A percentile compares a stretch with the other conserved stretches of the same genome.
phyloP scores from a whole-genome alignment of 2,888 invertebrate species.

The Chelonus formosanus region DNA sequence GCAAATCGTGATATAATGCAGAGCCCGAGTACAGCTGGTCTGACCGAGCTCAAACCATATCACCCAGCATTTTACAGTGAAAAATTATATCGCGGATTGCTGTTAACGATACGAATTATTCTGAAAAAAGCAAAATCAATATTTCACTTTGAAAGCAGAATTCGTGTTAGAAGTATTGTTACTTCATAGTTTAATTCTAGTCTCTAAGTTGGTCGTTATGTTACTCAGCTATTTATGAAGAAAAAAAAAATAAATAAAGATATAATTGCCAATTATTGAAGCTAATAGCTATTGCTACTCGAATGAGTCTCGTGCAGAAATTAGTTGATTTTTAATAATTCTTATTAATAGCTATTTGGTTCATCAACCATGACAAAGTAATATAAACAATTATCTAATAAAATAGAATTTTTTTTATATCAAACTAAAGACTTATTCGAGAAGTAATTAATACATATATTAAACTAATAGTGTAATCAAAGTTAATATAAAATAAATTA shows the following conservation, averaged over 20 bases:
- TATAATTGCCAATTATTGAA: constrained; percentile 49
- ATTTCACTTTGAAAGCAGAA: constrained; percentile 23
- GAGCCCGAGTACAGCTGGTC: constrained; percentile 44
- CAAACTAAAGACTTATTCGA: constrained; percentile 53
- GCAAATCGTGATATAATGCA: constrained; percentile 34
- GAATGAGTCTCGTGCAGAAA: constrained; percentile 48
- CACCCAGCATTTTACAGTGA: constrained; percentile 39
- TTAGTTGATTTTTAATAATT: constrained; percentile 7
- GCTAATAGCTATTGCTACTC: constrained; percentile 40
- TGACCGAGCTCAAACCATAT: constrained; percentile 41
- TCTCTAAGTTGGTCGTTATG: constrained; percentile 43
- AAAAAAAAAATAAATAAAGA: constrained; percentile 29
- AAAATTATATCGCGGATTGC: constrained; percentile 25
- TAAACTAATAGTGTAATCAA: constrained; percentile 58
- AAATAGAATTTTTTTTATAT: too few species aligned
- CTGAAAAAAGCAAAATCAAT: constrained; percentile 19
- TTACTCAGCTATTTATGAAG: constrained; percentile 40
- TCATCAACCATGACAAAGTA: constrained; percentile 9
- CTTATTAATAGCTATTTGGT: constrained; percentile 5
- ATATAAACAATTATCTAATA: neutral
- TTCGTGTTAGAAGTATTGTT: constrained; percentile 38
- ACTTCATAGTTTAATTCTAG: constrained; percentile 44
- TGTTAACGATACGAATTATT: constrained; percentile 10
- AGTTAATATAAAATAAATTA: constrained; percentile 61
- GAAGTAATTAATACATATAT: constrained; percentile 50